These are phyloP conservation scores for Bombyx mori DNA, from an alignment of 1,140 invertebrate species.

Conservation along the genomic window DNA sequence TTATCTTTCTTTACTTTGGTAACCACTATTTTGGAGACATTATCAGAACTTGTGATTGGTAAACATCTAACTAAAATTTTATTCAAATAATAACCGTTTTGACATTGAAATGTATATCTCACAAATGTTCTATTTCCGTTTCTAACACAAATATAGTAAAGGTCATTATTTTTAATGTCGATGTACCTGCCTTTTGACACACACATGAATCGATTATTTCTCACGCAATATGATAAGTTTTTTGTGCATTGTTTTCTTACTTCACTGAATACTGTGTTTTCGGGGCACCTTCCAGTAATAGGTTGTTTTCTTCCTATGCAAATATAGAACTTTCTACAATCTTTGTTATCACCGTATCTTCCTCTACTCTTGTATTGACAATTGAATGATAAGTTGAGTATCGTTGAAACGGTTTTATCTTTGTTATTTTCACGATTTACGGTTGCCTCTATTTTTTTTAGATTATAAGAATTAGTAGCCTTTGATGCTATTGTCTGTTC, in stretches of 20 bases:
- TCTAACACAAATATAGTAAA: constrained; percentile 55
- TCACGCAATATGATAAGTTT: constrained; percentile 53
- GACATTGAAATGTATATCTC: constrained; percentile 50
- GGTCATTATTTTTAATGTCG: constrained; percentile 34
- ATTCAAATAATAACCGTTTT: constrained; percentile 41
- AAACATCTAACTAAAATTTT: constrained; percentile 17
- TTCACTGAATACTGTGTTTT: constrained; percentile 52
- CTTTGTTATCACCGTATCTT: constrained; percentile 41
- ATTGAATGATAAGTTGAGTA: neutral
- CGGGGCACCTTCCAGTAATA: constrained; percentile 37
- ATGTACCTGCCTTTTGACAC: constrained; percentile 37
- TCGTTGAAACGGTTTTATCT: no score
- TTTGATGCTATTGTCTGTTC: no score
- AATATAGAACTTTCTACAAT: constrained; percentile 57
- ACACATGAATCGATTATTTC: constrained; percentile 51
- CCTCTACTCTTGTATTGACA: constrained; percentile 23
- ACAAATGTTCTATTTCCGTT: constrained; percentile 23
- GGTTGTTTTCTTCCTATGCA: constrained; percentile 37
- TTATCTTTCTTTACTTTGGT: no score
- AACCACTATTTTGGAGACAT: no score
- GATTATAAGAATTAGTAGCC: no score
- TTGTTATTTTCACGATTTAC: no score
- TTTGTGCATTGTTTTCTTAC: constrained; percentile 53
- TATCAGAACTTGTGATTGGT: no score
- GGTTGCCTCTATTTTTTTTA: no score